phyloP scores from a whole-genome alignment of 2,113 vertebrate genomes.

The Forbesichthys papilliferus region DNA sequence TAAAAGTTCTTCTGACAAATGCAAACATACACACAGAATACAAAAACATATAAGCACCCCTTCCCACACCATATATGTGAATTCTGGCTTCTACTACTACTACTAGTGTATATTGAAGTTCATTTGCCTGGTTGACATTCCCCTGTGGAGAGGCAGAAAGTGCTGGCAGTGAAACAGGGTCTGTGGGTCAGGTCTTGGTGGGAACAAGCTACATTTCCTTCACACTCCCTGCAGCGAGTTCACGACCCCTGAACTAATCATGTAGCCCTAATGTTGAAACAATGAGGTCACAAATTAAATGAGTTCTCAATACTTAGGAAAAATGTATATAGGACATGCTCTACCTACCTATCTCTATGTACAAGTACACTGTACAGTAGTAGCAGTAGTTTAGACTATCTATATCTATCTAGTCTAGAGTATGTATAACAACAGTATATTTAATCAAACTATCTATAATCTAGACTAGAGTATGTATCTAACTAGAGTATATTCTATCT shows the following conservation, averaged over 20 bases:
- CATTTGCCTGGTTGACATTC: conserved; percentile 63
- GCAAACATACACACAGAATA: not conserved
- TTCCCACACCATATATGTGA: not conserved
- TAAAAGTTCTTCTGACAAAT: not conserved
- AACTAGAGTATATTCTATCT: not conserved
- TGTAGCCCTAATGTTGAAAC: conserved; percentile 54
- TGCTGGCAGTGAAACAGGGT: conserved; percentile 57
- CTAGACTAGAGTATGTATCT: too few species aligned
- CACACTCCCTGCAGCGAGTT: conserved; percentile 62
- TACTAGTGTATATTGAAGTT: conserved; percentile 53
- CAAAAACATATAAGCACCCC: not conserved
- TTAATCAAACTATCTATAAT: too few species aligned
- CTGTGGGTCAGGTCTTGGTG: conserved; percentile 68
- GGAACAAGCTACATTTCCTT: conserved; percentile 57
- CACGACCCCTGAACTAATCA: conserved; percentile 63
- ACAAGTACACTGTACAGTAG: too few species aligned
- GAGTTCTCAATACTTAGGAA: conserved; percentile 36
- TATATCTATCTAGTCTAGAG: too few species aligned
- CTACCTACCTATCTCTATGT: too few species aligned
- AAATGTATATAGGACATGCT: conserved; percentile 30
- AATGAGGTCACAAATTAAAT: conserved; percentile 49
- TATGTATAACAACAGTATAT: too few species aligned
- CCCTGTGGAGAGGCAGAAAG: conserved; percentile 33
- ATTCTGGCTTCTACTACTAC: conserved; percentile 28
- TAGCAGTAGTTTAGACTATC: too few species aligned